These are phyloP conservation scores for Geodia barretti DNA, from an alignment of 37 sponge, comb jelly and placozoan genomes.

Conservation along the genomic window DNA sequence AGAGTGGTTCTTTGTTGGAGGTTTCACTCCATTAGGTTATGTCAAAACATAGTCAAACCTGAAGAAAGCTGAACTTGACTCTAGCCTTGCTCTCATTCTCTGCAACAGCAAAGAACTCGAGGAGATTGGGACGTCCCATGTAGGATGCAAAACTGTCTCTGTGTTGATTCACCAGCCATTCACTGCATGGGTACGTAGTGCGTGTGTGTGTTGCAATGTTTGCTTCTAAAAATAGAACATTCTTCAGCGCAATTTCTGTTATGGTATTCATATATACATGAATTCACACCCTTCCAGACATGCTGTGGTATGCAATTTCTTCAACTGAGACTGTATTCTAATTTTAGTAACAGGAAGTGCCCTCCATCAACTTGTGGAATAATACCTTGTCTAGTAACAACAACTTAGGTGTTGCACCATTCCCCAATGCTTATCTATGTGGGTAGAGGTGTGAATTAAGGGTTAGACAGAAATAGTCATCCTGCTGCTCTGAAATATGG, in stretches of 20 bases:
- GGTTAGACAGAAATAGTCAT: too few relatives aligned
- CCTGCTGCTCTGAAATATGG: too few relatives aligned
- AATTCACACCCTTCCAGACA: neutral
- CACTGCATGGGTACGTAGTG: constrained; percentile 48
- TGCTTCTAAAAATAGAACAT: constrained; percentile 48
- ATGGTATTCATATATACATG: too few relatives aligned
- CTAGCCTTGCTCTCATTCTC: constrained; percentile 97
- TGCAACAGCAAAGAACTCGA: constrained; percentile 92
- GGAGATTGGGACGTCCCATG: constrained; percentile 94
- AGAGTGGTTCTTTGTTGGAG: too few relatives aligned
- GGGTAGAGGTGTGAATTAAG: too few relatives aligned
- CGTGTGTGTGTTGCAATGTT: too few relatives aligned
- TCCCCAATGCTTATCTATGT: too few relatives aligned
- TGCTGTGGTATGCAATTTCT: neutral
- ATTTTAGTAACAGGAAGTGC: neutral
- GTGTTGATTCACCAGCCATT: constrained; percentile 98
- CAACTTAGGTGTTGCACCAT: too few relatives aligned
- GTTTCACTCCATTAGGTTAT: too few relatives aligned
- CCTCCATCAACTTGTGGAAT: too few relatives aligned
- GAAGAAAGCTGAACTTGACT: constrained; percentile 90
- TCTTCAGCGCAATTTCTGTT: neutral
- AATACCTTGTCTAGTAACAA: too few relatives aligned
- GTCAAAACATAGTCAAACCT: constrained; percentile 42
- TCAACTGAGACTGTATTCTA: neutral
- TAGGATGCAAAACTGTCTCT: constrained; percentile 95